These are phyloP conservation scores for Callyntrura guangdongensis DNA, from an alignment of 2,888 invertebrate species.

Conservation along the genomic window DNA sequence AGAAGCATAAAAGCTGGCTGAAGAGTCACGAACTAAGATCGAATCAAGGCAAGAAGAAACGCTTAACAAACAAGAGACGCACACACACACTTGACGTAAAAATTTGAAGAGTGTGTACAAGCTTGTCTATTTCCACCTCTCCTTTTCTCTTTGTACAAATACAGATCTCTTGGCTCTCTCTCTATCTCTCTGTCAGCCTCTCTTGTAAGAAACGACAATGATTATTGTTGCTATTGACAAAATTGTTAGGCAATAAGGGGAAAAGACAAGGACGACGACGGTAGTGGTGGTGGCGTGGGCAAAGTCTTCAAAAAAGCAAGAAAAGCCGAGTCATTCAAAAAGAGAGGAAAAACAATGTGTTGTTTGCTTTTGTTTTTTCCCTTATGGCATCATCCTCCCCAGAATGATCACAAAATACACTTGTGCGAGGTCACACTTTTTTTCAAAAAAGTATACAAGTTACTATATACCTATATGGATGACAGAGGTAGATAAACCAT, in stretches of 20 bases:
- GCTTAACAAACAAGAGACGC: conserved; percentile 19
- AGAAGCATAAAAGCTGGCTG: neutral
- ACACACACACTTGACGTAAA: neutral
- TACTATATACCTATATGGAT: conserved; percentile 17
- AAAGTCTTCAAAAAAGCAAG: neutral
- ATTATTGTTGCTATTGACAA: conserved; percentile 13
- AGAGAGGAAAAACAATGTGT: neutral
- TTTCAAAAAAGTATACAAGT: no score
- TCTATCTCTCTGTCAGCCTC: no score
- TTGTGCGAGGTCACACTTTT: neutral
- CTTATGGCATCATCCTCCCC: conserved; percentile 4
- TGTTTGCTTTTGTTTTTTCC: conserved; percentile 44
- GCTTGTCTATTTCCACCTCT: neutral
- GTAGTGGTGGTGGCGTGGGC: neutral
- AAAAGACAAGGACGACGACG: no score
- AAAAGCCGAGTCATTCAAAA: conserved; percentile 7
- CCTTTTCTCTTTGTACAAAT: neutral
- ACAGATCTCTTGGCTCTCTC: neutral
- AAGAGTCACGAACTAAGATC: conserved; percentile 41
- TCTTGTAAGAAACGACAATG: neutral
- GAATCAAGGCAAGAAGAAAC: conserved; percentile 45
- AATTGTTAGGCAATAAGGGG: no score
- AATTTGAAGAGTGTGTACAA: conserved; percentile 12
- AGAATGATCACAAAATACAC: neutral
- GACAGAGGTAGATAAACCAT: neutral